phyloP scores from a whole-genome alignment of 2,113 vertebrate genomes.

The Cheirogaleus medius region DNA sequence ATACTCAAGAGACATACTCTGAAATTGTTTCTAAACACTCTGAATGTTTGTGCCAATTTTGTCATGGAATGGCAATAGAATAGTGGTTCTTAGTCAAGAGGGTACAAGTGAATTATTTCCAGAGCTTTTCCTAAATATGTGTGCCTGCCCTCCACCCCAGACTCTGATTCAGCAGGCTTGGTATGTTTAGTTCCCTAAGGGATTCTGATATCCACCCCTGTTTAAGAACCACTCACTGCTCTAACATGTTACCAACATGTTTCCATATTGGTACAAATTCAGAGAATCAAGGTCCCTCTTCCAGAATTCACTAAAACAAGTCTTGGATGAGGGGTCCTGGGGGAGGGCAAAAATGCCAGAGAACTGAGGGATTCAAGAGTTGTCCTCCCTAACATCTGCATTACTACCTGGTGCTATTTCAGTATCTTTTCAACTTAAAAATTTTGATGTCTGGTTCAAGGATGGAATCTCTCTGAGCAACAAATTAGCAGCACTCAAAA shows the following conservation, averaged over 20 bases:
- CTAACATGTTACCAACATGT: background rate
- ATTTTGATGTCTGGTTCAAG: background rate
- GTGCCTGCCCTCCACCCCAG: background rate
- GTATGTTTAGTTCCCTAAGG: background rate
- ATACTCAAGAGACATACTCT: background rate
- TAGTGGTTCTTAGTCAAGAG: background rate
- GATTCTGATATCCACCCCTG: background rate
- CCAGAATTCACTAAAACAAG: background rate
- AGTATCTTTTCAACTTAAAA: slow-evolving; percentile 32
- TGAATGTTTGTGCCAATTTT: background rate
- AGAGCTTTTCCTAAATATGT: background rate
- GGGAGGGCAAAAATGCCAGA: background rate
- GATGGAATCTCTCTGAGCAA: background rate
- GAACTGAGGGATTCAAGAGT: background rate
- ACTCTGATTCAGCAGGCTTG: background rate
- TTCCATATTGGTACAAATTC: background rate
- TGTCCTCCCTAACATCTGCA: background rate
- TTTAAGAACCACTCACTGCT: background rate
- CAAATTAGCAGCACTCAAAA: background rate
- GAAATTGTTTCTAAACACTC: slow-evolving; percentile 24
- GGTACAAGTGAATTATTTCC: background rate
- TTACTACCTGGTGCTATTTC: background rate
- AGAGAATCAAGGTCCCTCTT: background rate
- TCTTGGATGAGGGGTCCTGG: background rate
- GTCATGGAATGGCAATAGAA: background rate